Evolutionary conservation across 2,797 vertebrate genomes (phyloP).

Genomic region (Brotula barbata): DNA sequence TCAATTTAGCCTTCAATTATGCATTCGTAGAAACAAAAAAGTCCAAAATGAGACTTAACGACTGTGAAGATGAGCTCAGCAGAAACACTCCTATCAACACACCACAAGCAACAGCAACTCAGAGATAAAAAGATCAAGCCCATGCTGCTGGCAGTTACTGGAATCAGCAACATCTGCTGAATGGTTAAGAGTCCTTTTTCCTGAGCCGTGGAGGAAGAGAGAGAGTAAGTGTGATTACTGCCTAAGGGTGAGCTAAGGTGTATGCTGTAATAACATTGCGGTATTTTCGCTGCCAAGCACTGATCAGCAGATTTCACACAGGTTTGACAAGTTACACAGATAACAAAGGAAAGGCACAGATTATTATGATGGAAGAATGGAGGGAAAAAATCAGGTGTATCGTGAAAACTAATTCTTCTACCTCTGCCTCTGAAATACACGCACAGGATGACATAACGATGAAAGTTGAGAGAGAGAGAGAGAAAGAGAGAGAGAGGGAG

Average conservation of each 20-base stretch:
- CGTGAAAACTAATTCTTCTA: no score
- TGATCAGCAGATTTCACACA: slow-evolving; percentile 69
- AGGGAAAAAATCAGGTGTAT: not conserved
- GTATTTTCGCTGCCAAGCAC: slow-evolving; percentile 45
- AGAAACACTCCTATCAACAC: not conserved
- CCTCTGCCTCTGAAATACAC: no score
- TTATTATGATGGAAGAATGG: not conserved
- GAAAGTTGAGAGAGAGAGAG: no score
- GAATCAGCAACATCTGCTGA: slow-evolving; percentile 35
- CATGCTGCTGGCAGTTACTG: slow-evolving; percentile 11
- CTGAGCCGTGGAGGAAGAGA: slow-evolving; percentile 3
- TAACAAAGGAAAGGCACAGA: not conserved
- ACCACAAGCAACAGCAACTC: not conserved
- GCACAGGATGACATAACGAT: no score
- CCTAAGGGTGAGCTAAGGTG: slow-evolving; percentile 46
- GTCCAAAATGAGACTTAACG: not conserved
- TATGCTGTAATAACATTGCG: slow-evolving; percentile 66
- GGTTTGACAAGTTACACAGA: slow-evolving; percentile 56
- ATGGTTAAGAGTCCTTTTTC: not conserved
- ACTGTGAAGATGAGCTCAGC: not conserved
- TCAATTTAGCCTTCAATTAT: no score
- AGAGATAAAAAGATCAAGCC: not conserved
- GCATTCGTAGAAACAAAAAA: not conserved
- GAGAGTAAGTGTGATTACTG: slow-evolving; percentile 50
- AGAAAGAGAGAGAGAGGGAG: slow-evolving; percentile 10